Evolutionary conservation across 2,888 invertebrate genomes (phyloP).

Genomic region (Drosophila testacea): DNA sequence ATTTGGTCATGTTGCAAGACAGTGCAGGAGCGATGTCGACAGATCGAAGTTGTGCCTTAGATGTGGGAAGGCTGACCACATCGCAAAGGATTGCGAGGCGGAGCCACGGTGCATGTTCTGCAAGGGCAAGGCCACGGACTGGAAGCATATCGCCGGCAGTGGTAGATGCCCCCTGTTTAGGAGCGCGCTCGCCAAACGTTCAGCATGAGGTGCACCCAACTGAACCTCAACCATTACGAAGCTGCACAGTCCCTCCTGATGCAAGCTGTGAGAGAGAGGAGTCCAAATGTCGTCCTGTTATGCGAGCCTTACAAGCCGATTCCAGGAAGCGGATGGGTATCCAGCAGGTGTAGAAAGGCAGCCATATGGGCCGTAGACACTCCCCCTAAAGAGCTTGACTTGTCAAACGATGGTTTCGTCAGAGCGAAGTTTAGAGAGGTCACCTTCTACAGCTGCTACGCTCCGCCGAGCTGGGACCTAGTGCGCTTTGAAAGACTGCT

Average conservation of each 20-base stretch:
- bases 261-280: constrained; percentile 9
- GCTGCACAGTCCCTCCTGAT: constrained; percentile 21
- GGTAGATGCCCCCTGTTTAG: constrained; percentile 4
- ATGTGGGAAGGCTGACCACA: neutral
- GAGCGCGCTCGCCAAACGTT: neutral
- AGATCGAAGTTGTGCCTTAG: neutral
- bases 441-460: constrained; percentile 12
- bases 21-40: neutral
- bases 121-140: neutral
- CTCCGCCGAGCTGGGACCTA: constrained; percentile 2
- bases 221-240: constrained; percentile 26
- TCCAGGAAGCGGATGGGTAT: constrained; percentile 5
- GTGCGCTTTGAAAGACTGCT: neutral
- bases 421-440: constrained; percentile 13
- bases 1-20: constrained; percentile 1
- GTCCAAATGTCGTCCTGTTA: constrained; percentile 8
- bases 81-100: neutral
- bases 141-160: neutral
- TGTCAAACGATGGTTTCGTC: constrained; percentile 1
- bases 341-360: neutral
- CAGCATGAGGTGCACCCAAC: constrained; percentile 5
- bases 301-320: constrained; percentile 11
- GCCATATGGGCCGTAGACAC: neutral
- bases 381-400: neutral
- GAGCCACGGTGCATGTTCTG: constrained; percentile 1